Conservation (phyloP, 2,797 vertebrate genomes). For the Ctenopoma multispine region DNA sequence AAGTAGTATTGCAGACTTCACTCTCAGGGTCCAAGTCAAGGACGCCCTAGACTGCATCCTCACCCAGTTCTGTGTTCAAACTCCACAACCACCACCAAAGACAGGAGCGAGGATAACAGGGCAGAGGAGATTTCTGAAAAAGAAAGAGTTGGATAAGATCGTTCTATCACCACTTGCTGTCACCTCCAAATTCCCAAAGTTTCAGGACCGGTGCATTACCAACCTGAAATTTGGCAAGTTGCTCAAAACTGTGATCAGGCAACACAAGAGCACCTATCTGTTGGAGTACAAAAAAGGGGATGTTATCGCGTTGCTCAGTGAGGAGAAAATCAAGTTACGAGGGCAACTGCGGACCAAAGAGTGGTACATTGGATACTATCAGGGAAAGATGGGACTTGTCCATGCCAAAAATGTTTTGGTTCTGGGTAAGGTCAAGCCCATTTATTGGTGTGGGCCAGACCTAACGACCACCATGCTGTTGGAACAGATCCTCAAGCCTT, state of each 20-base stretch:
- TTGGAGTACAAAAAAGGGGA: conserved; percentile 98
- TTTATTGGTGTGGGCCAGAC: conserved; percentile 90
- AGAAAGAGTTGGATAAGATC: conserved; percentile 95
- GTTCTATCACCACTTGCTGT: conserved; percentile 92
- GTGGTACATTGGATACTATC: conserved; percentile 98
- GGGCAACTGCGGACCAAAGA: conserved; percentile 97
- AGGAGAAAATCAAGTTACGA: conserved; percentile 94
- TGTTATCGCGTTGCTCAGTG: conserved; percentile 91
- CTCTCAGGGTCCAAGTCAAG: conserved; percentile 92
- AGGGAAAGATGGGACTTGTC: conserved; percentile 93
- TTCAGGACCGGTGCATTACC: conserved; percentile 91
- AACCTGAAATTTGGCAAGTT: conserved; percentile 93
- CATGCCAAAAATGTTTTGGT: conserved; percentile 95
- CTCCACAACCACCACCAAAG: conserved; percentile 91
- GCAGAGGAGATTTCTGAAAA: conserved; percentile 94
- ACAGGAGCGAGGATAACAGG: conserved; percentile 80
- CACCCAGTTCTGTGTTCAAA: conserved; percentile 97
- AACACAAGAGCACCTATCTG: conserved; percentile 95
- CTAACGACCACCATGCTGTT: conserved; percentile 91
- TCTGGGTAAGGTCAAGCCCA: conserved; percentile 91
- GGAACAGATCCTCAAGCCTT: conserved; percentile 95
- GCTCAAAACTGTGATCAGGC: conserved; percentile 94
- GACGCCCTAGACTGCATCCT: conserved; percentile 90
- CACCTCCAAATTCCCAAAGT: conserved; percentile 90
- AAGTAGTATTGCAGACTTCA: conserved; percentile 92